Base-by-base conservation (phyloP, 1,140 invertebrate genomes). In the Ruditapes philippinarum region DNA sequence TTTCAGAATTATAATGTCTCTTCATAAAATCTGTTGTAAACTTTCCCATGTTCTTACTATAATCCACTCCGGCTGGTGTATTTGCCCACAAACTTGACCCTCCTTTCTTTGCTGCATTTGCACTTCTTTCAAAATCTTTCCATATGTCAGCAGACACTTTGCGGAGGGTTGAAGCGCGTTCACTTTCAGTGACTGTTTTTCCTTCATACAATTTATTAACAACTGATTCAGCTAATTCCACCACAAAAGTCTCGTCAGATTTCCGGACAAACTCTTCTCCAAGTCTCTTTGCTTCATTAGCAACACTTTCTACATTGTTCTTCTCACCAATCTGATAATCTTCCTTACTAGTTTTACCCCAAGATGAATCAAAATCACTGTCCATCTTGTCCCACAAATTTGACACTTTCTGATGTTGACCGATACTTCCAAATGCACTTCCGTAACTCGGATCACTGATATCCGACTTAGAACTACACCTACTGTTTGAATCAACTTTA, bases 401-500 rank as follows among this genome's bases (percentile, higher is more conserved):
- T 11, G 38, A 25, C 3, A 11, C 25, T 65, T 80, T 88, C 70
- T 19, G 38, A n/a, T n/a, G n/a, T 19, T 42, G 54, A 14, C 45
- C 65, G 22, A 51, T 14, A 70, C n/a, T 54, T 65, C 79, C 54
- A 78, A 86, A 86, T 36, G 36, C 60, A 90, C 85, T 89, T 45
- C 60, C 40, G 11, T 68, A 79, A 70, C 76, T 89, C 38, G 54
- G 85, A 78, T 93, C 92, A 88, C 92, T 92, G 0, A 93, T 57
- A 57, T 93, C 92, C 9, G 93, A 93, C 70, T 87, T 87, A 11
- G 93, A 93, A 88, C 93, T 93, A 78, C 91, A 90, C 22, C 91
- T 57, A 89, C 93, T 93, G n/a, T 51, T 79, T 40, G n/a, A 31
- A 25, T 38, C 54, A 17, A 19, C 1, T 42, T 51, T 86, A 19